Evolutionary conservation across 2,113 vertebrate species (phyloP).

Genomic region (Heliornis fulica): DNA sequence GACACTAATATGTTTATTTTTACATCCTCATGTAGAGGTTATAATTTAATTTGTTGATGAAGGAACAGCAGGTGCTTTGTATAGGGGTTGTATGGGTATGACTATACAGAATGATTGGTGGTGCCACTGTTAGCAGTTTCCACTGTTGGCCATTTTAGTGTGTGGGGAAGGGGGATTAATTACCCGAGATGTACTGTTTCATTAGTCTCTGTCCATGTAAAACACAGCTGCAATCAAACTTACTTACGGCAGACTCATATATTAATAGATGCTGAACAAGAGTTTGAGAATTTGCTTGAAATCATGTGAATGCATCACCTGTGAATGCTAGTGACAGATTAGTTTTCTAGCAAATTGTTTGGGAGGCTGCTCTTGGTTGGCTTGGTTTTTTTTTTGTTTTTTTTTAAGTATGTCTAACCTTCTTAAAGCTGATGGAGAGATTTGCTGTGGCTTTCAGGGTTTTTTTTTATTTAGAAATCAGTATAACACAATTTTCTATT

Average conservation of each 20-base stretch:
- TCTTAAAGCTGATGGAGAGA: neutral
- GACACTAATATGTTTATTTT: slow-evolving; percentile 1
- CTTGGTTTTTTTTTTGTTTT: neutral
- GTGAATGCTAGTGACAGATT: neutral
- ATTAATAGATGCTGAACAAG: neutral
- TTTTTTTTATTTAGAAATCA: neutral
- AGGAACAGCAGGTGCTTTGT: neutral
- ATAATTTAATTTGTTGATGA: neutral
- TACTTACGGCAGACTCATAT: neutral
- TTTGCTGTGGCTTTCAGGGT: neutral
- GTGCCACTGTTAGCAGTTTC: neutral
- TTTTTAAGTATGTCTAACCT: neutral
- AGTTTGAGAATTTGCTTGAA: neutral
- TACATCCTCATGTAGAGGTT: neutral
- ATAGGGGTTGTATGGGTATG: neutral
- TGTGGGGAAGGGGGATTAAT: neutral
- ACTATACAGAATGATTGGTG: neutral
- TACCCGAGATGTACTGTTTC: neutral
- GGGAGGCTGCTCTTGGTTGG: neutral
- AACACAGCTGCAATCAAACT: neutral
- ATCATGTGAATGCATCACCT: neutral
- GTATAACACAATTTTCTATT: neutral
- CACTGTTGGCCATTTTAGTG: neutral
- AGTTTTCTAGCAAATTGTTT: neutral
- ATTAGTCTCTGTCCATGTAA: neutral